These are phyloP conservation scores for Actinia tenebrosa DNA, from an alignment of 64 coral and sea anemone species.

Conservation along the genomic window DNA sequence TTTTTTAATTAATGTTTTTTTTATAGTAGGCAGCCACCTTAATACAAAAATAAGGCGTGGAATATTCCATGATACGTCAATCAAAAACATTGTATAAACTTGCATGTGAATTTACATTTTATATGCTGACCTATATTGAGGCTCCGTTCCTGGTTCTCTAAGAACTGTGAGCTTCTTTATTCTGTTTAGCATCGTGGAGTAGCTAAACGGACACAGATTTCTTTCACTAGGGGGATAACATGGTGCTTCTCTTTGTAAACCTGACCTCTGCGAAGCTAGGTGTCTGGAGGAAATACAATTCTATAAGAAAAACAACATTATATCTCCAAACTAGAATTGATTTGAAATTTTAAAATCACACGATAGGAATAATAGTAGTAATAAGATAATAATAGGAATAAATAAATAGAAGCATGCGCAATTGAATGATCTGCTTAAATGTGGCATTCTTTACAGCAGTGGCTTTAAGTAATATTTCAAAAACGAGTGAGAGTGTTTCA, in stretches of 20 bases:
- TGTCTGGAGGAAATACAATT: conserved; percentile 35
- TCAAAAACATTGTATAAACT: no score
- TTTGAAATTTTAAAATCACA: not conserved
- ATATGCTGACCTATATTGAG: conserved; percentile 41
- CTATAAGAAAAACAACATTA: conserved; percentile 4
- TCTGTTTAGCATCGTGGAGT: conserved; percentile 40
- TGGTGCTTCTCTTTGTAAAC: conserved; percentile 69
- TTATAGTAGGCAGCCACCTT: no score
- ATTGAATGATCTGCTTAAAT: no score
- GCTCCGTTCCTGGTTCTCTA: conserved; percentile 30
- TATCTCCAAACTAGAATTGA: not conserved
- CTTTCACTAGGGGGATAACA: conserved; percentile 41
- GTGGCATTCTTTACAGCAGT: no score
- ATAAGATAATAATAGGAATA: not conserved
- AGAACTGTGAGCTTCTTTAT: conserved; percentile 28
- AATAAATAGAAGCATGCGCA: not conserved
- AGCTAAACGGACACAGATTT: conserved; percentile 44
- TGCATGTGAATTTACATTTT: no score
- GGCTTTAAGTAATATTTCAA: no score
- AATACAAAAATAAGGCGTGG: no score
- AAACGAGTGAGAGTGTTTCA: no score
- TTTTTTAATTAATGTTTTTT: no score
- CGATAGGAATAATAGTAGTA: not conserved
- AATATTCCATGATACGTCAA: no score
- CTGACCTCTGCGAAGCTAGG: conserved; percentile 65